Conservation (phyloP, 2,888 invertebrate genomes). For the Beris chalybata region DNA sequence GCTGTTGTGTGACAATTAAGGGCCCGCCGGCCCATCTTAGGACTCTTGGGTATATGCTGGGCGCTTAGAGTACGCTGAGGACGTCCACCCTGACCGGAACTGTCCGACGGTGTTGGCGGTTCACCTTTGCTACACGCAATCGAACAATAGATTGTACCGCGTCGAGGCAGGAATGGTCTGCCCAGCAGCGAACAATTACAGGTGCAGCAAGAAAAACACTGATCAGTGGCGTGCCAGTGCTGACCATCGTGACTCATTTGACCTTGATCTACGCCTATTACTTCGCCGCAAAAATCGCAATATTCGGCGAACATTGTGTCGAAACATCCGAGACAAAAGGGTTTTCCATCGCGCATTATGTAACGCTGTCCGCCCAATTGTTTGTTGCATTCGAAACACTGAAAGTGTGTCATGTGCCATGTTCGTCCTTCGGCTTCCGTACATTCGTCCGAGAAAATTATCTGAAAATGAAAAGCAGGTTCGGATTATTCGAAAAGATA, state of each 20-base stretch:
- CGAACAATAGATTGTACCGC: slow-evolving; percentile 93
- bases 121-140: slow-evolving; percentile 92
- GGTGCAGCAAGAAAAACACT: slow-evolving; percentile 93
- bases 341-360: slow-evolving; percentile 93
- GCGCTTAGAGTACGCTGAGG: slow-evolving; percentile 46
- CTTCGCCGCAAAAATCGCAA: slow-evolving; percentile 95
- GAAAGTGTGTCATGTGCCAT: slow-evolving; percentile 99
- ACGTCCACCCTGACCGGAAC: slow-evolving; percentile 73
- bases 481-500: not conserved
- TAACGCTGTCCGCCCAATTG: slow-evolving; percentile 93
- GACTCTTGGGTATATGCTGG: slow-evolving; percentile 57
- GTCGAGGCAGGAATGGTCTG: slow-evolving; percentile 86
- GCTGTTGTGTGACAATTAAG: slow-evolving; percentile 48
- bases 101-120: slow-evolving; percentile 83
- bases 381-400: slow-evolving; percentile 91
- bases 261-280: slow-evolving; percentile 94
- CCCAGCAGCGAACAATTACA: slow-evolving; percentile 76
- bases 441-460: slow-evolving; percentile 83
- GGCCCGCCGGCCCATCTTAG: slow-evolving; percentile 61
- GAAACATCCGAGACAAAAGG: slow-evolving; percentile 94
- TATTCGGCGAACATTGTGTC: slow-evolving; percentile 95
- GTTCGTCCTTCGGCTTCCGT: slow-evolving; percentile 99
- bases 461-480: slow-evolving; percentile 1
- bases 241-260: slow-evolving; percentile 98
- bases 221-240: slow-evolving; percentile 96